A percentile compares a stretch with the other conserved stretches of the same genome.
These are phyloP conservation scores for Esperia sulphurella DNA, from an alignment of 2,888 invertebrate species.

Conservation along the genomic window DNA sequence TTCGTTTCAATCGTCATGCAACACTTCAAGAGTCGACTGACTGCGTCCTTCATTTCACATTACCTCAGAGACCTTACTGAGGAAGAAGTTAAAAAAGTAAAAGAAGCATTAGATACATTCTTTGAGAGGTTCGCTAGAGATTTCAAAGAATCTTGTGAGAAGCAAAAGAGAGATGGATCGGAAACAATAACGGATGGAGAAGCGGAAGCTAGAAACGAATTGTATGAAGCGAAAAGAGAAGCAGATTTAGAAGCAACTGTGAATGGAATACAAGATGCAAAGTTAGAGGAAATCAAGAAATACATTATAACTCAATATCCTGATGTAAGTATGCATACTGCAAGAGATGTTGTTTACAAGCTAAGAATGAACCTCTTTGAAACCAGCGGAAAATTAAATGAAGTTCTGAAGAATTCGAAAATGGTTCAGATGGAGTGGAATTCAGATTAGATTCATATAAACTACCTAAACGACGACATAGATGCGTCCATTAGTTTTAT, in stretches of 20 bases:
- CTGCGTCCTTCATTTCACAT: conserved; percentile 15
- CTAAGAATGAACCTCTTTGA: conserved; percentile 24
- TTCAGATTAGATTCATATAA: background rate
- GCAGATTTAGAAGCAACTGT: conserved; percentile 1
- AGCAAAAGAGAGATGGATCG: conserved; percentile 7
- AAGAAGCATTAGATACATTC: conserved; percentile 27
- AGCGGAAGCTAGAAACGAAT: background rate
- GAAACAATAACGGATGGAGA: conserved; percentile 8
- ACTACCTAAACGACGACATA: too few relatives aligned
- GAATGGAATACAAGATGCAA: conserved; percentile 5
- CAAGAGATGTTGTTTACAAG: conserved; percentile 23
- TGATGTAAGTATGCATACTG: conserved; percentile 19
- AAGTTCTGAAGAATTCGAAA: conserved; percentile 20
- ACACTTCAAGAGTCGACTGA: conserved; percentile 19
- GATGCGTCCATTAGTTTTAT: too few relatives aligned
- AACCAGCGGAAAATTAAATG: conserved; percentile 25
- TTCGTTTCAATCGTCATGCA: conserved; percentile 15
- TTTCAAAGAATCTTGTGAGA: conserved; percentile 23
- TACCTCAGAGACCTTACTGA: conserved; percentile 14
- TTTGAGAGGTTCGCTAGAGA: conserved; percentile 29
- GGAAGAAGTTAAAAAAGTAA: conserved; percentile 18
- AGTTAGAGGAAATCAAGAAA: conserved; percentile 24
- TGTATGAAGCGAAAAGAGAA: background rate
- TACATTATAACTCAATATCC: conserved; percentile 23
- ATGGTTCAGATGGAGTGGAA: conserved; percentile 12